phyloP scores from a whole-genome alignment of 2,113 vertebrate genomes.

The Rhinolophus ferrumequinum region DNA sequence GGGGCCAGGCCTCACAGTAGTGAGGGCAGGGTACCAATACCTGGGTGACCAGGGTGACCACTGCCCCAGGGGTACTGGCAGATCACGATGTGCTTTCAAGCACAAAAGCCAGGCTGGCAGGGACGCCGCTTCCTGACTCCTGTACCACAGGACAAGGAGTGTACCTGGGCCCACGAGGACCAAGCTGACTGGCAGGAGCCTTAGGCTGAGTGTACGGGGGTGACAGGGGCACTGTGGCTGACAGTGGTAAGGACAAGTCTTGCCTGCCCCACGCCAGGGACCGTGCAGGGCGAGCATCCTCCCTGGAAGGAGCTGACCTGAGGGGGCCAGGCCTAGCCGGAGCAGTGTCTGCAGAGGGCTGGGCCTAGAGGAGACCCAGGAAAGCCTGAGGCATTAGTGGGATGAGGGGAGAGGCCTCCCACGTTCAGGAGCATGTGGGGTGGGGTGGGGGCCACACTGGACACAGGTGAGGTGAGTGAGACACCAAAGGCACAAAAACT shows the following conservation, averaged over 20 bases:
- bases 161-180: not conserved
- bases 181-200: not conserved
- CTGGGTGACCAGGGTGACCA: not conserved
- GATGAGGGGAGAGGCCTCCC: not conserved
- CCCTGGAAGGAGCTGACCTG: not conserved
- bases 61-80: not conserved
- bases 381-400: not conserved
- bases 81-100: no score
- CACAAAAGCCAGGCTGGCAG: not conserved
- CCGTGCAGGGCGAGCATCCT: not conserved
- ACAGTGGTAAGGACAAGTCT: not conserved
- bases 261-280: not conserved
- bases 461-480: no score
- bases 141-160: not conserved
- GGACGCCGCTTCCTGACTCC: not conserved
- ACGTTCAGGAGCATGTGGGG: fast-evolving
- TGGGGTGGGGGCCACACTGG: no score
- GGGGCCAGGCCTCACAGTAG: not conserved
- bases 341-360: no score
- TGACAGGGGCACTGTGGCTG: not conserved
- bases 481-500: not conserved
- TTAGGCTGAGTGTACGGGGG: not conserved
- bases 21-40: not conserved
- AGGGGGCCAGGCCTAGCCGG: not conserved
- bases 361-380: not conserved